These are phyloP conservation scores for Serinus canaria DNA, from an alignment of 2,113 vertebrate genomes.

Conservation along the genomic window DNA sequence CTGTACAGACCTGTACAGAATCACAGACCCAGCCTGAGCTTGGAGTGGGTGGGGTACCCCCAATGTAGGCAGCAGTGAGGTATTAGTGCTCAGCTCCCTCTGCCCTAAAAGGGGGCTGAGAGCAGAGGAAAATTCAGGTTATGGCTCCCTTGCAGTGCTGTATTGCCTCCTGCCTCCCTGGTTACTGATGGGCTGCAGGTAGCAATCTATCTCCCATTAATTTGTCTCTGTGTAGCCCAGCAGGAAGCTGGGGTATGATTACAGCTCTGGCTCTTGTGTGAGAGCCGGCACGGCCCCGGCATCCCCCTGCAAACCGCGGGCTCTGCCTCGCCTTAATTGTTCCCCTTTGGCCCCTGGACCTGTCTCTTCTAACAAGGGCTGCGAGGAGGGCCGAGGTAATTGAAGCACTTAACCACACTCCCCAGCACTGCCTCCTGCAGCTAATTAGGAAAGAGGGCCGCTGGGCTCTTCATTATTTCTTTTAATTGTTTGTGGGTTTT, in stretches of 20 bases:
- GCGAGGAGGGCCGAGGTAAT: slow-evolving; percentile 58
- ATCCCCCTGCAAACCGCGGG: slow-evolving; percentile 2
- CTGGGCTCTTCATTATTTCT: slow-evolving; percentile 66
- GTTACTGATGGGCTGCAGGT: slow-evolving; percentile 28
- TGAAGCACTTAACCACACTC: slow-evolving; percentile 63
- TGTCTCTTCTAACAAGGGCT: slow-evolving; percentile 66
- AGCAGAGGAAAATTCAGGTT: neutral
- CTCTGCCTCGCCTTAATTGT: slow-evolving; percentile 67
- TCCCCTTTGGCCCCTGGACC: slow-evolving; percentile 62
- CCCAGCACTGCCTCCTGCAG: slow-evolving; percentile 58
- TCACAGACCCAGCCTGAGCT: no score
- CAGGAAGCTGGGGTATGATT: slow-evolving; percentile 29
- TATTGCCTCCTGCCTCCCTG: neutral
- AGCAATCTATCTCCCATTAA: slow-evolving; percentile 26
- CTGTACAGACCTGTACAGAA: neutral
- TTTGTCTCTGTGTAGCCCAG: slow-evolving; percentile 1
- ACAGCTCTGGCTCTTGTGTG: neutral
- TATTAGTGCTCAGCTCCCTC: neutral
- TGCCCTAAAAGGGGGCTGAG: neutral
- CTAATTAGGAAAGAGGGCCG: slow-evolving; percentile 72
- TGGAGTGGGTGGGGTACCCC: neutral
- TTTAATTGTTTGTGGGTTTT: slow-evolving; percentile 77
- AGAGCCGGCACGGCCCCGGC: neutral
- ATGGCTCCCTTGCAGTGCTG: neutral
- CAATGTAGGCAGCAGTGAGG: neutral